These are phyloP conservation scores for Phrynocephalus vlangalii DNA, from an alignment of 2,797 vertebrate species.

Conservation along the genomic window DNA sequence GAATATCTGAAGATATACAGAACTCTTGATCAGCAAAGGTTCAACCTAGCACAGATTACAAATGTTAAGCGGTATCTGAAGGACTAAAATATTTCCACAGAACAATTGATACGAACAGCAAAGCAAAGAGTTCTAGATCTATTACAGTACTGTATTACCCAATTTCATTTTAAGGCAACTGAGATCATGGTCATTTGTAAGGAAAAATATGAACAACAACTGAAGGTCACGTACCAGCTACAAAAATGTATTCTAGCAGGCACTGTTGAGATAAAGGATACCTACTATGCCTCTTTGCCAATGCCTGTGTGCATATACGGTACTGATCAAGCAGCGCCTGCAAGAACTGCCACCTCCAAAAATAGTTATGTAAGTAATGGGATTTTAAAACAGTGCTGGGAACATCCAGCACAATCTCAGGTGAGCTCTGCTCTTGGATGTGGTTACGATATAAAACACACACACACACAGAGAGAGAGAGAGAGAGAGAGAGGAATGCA, in stretches of 20 bases:
- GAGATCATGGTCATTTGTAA: neutral
- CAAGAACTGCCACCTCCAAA: neutral
- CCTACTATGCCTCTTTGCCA: neutral
- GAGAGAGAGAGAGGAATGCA: slow-evolving; percentile 15
- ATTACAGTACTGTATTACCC: neutral
- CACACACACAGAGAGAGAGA: neutral
- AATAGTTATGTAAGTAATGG: slow-evolving; percentile 16
- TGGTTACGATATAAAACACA: neutral
- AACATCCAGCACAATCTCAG: neutral
- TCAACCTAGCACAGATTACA: neutral
- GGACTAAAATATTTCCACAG: neutral
- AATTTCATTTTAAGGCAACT: neutral
- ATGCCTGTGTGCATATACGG: neutral
- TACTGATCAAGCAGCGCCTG: neutral
- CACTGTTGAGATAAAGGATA: neutral
- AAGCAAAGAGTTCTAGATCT: neutral
- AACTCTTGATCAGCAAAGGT: neutral
- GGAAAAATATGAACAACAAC: neutral
- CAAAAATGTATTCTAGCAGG: neutral
- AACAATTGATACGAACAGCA: neutral
- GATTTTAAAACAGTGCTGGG: slow-evolving; percentile 4
- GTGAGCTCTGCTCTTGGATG: neutral
- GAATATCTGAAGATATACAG: neutral
- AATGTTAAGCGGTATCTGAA: neutral
- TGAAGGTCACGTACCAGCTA: neutral